Conservation (phyloP, 2,113 vertebrate species). For the Petaurus breviceps region DNA sequence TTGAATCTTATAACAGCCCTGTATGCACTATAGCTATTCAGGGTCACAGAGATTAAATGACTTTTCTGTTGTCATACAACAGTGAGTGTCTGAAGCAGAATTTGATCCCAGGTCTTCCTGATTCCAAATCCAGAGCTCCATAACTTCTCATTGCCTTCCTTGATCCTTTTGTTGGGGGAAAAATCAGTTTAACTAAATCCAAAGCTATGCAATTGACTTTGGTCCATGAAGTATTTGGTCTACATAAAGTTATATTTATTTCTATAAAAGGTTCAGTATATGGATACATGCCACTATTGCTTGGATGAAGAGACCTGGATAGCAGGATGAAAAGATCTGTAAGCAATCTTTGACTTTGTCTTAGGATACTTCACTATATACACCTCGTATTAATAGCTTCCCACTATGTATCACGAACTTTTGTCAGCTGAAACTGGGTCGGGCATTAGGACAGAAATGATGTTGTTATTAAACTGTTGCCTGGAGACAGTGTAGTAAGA, state of each 20-base stretch:
- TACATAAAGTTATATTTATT: not conserved
- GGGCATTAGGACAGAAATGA: conserved; percentile 10
- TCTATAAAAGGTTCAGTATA: not conserved
- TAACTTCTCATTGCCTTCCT: not conserved
- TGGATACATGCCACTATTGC: not conserved
- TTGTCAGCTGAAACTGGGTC: conserved; percentile 32
- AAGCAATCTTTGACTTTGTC: not conserved
- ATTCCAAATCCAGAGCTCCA: not conserved
- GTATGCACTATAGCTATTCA: not conserved
- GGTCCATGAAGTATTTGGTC: not conserved
- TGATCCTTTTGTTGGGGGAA: not conserved
- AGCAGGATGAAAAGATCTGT: not conserved
- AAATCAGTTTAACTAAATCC: not conserved
- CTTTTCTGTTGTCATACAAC: not conserved
- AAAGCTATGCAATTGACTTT: not conserved
- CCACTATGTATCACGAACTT: not conserved
- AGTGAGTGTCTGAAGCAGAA: not conserved
- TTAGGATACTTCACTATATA: not conserved
- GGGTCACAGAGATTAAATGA: not conserved
- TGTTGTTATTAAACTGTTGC: conserved; percentile 15
- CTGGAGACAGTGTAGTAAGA: not conserved
- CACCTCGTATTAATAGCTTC: not conserved
- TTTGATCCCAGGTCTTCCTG: not conserved
- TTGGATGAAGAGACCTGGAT: not conserved
- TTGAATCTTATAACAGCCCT: not conserved